A percentile compares a stretch with the other conserved stretches of the same genome.
Evolutionary conservation across 2,113 vertebrate genomes (phyloP).

Genomic region (Microtus montanus): DNA sequence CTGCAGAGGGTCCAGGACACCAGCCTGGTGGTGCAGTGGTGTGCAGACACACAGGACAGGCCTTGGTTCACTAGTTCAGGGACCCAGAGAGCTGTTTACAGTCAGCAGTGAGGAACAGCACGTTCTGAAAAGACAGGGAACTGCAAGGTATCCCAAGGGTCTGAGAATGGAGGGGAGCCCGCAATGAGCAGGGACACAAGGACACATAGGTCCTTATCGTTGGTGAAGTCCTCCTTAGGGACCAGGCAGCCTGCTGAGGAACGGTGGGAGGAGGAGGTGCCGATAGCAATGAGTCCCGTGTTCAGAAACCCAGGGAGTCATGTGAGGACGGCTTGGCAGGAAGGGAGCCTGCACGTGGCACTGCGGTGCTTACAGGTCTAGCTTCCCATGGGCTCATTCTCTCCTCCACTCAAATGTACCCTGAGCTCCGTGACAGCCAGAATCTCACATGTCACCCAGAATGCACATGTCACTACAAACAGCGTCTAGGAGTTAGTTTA

Average conservation of each 20-base stretch:
- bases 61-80: not conserved
- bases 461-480: not conserved
- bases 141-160: rapidly evolving
- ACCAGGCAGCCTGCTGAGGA: not conserved
- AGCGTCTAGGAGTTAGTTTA: not conserved
- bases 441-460: not conserved
- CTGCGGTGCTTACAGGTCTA: not conserved
- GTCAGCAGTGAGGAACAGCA: not conserved
- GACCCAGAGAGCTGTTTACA: not conserved
- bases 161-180: not conserved
- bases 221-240: not conserved
- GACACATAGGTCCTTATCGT: not conserved
- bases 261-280: not conserved
- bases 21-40: not conserved
- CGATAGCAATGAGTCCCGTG: not conserved
- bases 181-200: rapidly evolving
- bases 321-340: not conserved
- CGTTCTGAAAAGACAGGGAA: not conserved
- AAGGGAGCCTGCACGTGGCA: not conserved
- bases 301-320: not conserved
- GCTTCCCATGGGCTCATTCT: not conserved
- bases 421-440: not conserved
- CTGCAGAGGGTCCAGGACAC: too few species aligned
- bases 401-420: too few species aligned
- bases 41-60: not conserved